Base-by-base conservation (phyloP, 2,113 vertebrate species). In the Atractosteus spatula region DNA sequence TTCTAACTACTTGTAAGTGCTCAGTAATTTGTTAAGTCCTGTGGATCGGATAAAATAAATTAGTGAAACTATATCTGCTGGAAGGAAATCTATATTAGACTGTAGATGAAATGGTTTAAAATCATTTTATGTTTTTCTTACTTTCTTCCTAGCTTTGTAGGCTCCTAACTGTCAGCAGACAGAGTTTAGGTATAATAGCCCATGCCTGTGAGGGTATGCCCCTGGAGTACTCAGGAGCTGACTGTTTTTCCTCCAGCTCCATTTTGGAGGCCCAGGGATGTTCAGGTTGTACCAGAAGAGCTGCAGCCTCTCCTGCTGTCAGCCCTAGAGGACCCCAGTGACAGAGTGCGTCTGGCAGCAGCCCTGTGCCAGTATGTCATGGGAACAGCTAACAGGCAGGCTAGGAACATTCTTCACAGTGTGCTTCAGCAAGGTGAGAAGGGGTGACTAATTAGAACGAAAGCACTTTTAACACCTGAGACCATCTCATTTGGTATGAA, bases 341-440 rank as follows among this genome's bases (percentile, higher is more conserved):
- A 55, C 47, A 80, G 76, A 0, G 89, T 91, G 54, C 77, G 55
- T 76, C 84, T 88, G 79, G 88, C 88, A 11, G 85, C 89, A 7
- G 89, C 89, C 0, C 2, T 90, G 42, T 88, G 85, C 67, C 86
- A 87, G 0, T 88, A 85, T 55, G 70, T 78, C 66, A 78, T 77
- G 54, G 77, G 67, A 67, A 68, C 80, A 7, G 63, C 74, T 41
- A 80, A 84, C 43, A 64, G 68, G 12, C 69, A 74, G 42, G 87
- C 86, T 67, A 78, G 0, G 41, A 59, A 77, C 16, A 76, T 91
- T 77, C 79, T 90, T 80, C 73, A 82, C 29, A 69, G 73, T n/a
- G 79, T 72, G 63, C 78, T 91, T 75, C 29, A 76, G 80, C 62
- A 64, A 41, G 62, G 13, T 29, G 12, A 12, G 56, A 59, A 12